A percentile compares a stretch with the other conserved stretches of the same genome.
phyloP scores from a whole-genome alignment of 2,797 vertebrate species.

The Geotria australis region DNA sequence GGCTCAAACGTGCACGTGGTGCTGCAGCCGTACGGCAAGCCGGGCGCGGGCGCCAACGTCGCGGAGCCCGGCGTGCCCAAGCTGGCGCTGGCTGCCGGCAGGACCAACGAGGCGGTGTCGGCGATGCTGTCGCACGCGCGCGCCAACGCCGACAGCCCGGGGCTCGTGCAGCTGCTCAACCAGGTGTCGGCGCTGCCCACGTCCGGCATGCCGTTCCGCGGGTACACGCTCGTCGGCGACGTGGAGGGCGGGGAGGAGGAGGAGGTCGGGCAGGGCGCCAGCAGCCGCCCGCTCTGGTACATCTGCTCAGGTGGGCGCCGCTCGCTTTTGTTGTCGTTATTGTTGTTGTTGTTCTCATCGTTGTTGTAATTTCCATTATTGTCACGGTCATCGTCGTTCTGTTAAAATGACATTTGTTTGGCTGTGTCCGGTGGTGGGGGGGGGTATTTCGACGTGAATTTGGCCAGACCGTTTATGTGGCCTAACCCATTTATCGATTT shows the following conservation, averaged over 20 bases:
- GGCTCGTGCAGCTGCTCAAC: constrained; percentile 36
- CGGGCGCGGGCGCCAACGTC: neutral
- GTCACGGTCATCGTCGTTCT: too few species aligned
- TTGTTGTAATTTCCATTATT: neutral
- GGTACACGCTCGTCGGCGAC: constrained; percentile 31
- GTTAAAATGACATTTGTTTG: too few species aligned
- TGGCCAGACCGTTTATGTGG: too few species aligned
- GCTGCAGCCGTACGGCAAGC: constrained; percentile 23
- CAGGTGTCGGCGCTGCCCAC: constrained; percentile 21
- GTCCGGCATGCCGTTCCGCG: constrained; percentile 43
- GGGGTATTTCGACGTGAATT: too few species aligned
- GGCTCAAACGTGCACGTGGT: constrained; percentile 74
- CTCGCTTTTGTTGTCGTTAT: neutral
- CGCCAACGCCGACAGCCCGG: constrained; percentile 11
- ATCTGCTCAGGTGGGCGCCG: constrained; percentile 48
- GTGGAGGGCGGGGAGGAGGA: constrained; percentile 19
- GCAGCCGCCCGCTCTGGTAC: constrained; percentile 58
- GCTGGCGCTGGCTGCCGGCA: constrained; percentile 41
- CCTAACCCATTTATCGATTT: too few species aligned
- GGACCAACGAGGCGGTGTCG: constrained; percentile 33
- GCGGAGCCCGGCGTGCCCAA: constrained; percentile 8
- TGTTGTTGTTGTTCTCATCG: neutral
- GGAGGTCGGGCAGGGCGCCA: constrained; percentile 17
- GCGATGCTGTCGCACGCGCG: constrained; percentile 22
- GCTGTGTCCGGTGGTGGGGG: too few species aligned